Evolutionary conservation across 2,888 invertebrate genomes (phyloP).

Genomic region (Clanis bilineata): DNA sequence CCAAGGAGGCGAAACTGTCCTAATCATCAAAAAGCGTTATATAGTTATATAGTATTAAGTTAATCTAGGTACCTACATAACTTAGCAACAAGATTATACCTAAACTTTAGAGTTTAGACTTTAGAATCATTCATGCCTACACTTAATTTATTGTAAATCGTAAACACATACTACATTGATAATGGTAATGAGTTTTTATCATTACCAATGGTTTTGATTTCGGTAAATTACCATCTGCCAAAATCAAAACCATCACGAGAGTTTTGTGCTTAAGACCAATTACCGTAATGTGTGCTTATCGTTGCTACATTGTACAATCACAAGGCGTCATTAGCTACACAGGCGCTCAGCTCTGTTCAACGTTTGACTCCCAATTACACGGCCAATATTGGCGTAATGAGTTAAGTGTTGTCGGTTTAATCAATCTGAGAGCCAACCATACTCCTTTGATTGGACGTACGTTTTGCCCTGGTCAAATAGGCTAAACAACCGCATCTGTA

Average conservation of each 20-base stretch:
- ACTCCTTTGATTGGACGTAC: conserved; percentile 46
- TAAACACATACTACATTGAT: no score
- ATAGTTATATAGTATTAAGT: no score
- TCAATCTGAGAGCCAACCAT: conserved; percentile 52
- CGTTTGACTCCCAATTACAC: conserved; percentile 54
- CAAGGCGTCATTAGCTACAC: conserved; percentile 27
- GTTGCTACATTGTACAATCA: conserved; percentile 25
- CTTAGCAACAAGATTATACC: no score
- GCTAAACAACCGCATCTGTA: background rate
- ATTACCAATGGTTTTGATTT: no score
- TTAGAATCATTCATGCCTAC: no score
- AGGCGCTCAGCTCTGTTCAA: conserved; percentile 21
- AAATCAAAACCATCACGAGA: background rate
- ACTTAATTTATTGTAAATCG: no score
- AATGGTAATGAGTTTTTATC: no score
- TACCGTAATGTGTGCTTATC: conserved; percentile 20
- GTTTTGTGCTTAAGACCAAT: conserved; percentile 22
- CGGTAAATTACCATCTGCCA: background rate
- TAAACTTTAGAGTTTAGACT: no score
- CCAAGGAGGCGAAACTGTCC: no score
- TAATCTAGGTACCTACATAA: no score
- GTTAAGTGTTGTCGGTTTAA: conserved; percentile 47
- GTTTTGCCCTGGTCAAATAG: background rate
- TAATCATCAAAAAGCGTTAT: no score
- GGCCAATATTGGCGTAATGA: conserved; percentile 39